phyloP scores from a whole-genome alignment of 2,113 vertebrate species.

The Psammodynastes pulverulentus region DNA sequence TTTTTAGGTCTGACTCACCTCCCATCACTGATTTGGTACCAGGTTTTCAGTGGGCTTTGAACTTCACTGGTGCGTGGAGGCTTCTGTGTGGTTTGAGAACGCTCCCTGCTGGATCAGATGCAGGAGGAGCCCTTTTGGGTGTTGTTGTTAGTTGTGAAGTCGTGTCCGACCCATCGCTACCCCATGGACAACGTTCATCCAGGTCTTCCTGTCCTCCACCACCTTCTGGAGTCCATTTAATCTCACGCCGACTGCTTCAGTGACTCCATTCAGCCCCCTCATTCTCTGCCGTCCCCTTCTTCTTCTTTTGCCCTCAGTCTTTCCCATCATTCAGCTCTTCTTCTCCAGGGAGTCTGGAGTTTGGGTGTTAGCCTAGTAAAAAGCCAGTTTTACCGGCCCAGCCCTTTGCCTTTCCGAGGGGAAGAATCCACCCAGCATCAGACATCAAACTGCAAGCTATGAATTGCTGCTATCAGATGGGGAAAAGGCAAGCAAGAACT shows the following conservation, averaged over 20 bases:
- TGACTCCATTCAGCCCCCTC: too few relatives aligned
- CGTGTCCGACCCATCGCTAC: too few relatives aligned
- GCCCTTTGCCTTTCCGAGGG: neutral
- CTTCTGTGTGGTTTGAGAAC: neutral
- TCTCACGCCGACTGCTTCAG: too few relatives aligned
- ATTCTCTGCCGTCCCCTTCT: too few relatives aligned
- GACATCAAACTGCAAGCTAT: neutral
- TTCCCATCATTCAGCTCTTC: too few relatives aligned
- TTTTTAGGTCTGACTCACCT: too few relatives aligned
- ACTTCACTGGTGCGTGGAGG: neutral
- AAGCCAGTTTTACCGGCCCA: neutral
- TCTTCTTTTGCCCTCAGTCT: too few relatives aligned
- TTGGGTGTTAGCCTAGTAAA: neutral
- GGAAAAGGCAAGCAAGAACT: neutral
- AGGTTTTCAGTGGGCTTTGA: neutral
- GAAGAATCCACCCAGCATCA: slow-evolving; percentile 2
- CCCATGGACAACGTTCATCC: too few relatives aligned
- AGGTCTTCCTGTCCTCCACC: too few relatives aligned
- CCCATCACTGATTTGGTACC: neutral
- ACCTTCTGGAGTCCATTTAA: too few relatives aligned
- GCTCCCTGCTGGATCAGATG: neutral
- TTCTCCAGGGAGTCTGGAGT: too few relatives aligned
- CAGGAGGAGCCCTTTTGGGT: neutral
- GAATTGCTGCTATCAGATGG: neutral
- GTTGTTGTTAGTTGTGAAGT: too few relatives aligned